A percentile compares a stretch with the other conserved stretches of the same genome.
phyloP scores from a whole-genome alignment of 2,113 vertebrate species.

The Pomatostomus ruficeps region DNA sequence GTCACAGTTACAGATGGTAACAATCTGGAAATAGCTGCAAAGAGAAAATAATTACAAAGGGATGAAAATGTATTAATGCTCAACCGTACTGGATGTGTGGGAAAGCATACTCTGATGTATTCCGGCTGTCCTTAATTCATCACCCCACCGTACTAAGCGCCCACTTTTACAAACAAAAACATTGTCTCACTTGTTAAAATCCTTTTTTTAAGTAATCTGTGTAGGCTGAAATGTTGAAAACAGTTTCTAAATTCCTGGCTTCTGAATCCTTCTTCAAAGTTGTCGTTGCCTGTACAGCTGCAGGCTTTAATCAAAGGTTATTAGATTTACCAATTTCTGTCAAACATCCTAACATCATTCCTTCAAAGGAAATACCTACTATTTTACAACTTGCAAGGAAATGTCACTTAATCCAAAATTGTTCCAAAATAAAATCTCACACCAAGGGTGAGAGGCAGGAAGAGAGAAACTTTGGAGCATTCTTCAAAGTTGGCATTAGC shows the following conservation, averaged over 20 bases:
- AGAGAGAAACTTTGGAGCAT: background rate
- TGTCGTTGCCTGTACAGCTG: slow-evolving; percentile 39
- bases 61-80: slow-evolving; percentile 63
- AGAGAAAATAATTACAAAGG: slow-evolving; percentile 70
- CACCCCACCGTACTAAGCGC: slow-evolving; percentile 35
- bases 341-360: slow-evolving; percentile 21
- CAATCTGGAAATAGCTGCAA: slow-evolving; percentile 69
- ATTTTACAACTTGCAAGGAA: slow-evolving; percentile 43
- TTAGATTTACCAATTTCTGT: slow-evolving; percentile 43
- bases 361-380: slow-evolving; percentile 51
- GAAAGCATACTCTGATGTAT: slow-evolving; percentile 60
- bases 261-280: slow-evolving; percentile 44
- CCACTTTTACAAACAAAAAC: slow-evolving; percentile 58
- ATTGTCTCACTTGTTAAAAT: slow-evolving; percentile 50
- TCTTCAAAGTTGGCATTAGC: background rate
- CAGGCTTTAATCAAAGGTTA: slow-evolving; percentile 66
- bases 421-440: slow-evolving; percentile 39
- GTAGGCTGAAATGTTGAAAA: slow-evolving; percentile 49
- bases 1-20: slow-evolving; percentile 71
- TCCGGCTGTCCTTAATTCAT: slow-evolving; percentile 67
- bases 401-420: background rate
- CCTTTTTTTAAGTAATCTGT: slow-evolving; percentile 34
- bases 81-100: slow-evolving; percentile 22
- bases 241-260: slow-evolving; percentile 47
- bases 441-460: background rate